These are phyloP conservation scores for Phytoseiulus persimilis DNA, from an alignment of 2,888 invertebrate genomes.

Conservation along the genomic window DNA sequence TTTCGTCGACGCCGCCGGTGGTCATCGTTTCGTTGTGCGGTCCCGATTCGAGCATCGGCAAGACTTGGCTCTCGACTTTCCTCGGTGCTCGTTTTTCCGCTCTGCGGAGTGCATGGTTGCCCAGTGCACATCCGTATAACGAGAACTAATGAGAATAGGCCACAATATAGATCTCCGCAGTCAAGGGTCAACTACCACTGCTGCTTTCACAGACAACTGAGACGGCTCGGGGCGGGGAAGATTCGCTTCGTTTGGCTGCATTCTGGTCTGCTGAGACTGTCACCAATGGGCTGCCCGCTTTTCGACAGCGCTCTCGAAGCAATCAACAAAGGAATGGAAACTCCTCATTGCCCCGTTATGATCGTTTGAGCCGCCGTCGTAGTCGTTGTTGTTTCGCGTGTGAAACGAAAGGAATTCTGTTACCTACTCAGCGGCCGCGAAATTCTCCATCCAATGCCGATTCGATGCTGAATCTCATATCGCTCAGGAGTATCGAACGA, in stretches of 20 bases:
- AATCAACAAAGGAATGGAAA: not conserved
- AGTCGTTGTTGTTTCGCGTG: no score
- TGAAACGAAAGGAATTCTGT: no score
- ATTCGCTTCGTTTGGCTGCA: not conserved
- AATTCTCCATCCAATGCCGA: no score
- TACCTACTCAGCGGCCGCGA: no score
- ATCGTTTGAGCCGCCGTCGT: no score
- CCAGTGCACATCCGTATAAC: not conserved
- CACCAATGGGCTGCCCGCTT: not conserved
- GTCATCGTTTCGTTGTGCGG: not conserved
- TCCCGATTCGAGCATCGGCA: not conserved
- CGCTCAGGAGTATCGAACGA: not conserved
- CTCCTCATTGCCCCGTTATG: no score
- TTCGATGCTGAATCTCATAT: no score
- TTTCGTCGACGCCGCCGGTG: no score
- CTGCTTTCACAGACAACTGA: no score
- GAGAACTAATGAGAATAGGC: constrained; percentile 5
- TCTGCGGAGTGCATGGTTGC: not conserved
- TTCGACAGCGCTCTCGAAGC: not conserved
- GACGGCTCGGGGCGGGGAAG: not conserved
- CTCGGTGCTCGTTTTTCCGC: not conserved
- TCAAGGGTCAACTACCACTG: not conserved
- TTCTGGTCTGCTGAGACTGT: not conserved
- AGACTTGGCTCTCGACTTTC: not conserved
- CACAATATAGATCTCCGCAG: not conserved